Base-by-base conservation (phyloP, 1,140 invertebrate species). In the Ruditapes philippinarum region DNA sequence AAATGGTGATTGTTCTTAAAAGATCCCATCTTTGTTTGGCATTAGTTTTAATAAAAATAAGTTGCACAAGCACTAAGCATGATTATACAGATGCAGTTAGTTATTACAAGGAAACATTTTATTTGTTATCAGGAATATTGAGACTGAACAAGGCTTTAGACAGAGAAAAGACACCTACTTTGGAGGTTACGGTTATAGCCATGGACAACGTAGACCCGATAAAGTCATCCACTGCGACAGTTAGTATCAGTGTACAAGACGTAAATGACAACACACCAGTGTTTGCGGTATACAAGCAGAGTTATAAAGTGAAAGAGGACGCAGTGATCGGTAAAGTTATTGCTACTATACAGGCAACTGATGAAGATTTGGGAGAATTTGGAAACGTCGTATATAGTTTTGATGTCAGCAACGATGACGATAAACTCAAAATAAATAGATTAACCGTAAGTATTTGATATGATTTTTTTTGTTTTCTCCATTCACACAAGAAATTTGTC, bases 271-370 rank as follows among this genome's bases (percentile, higher is more conserved):
- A 95, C 89, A 89, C 79, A 7, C 94, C 94, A 33, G 36, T 80
- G 28, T 94, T 94, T 79, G 42, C 14, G 1, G 14, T 83, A 9
- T 76, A 88, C 49, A 81, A 19, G 33, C 60, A 14, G 11, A 68
- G n/a, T 33, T 92, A 92, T 36, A 25, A 14, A n/a, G 89, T 94
- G 11, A 80, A 97, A 68, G 98, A 99, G 96, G 97, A 98, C 95
- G 97, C 97, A 0, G 96, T 96, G 60, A 96, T 98, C 2, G 96
- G 96, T 0, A 98, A 97, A 0, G 96, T 97, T 79, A 97, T 99
- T 1, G 97, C 97, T 0, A 96, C 96, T 28, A 97, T 99, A 28
- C 96, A 97, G 91, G 98, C 98, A 0, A 97, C 96, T 70, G 99
- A 99, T 49, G 25, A 57, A 49, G 87, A 89, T 62, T 40, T 62